These are phyloP conservation scores for Phasianus colchicus DNA, from an alignment of 2,113 vertebrate genomes.

Conservation along the genomic window DNA sequence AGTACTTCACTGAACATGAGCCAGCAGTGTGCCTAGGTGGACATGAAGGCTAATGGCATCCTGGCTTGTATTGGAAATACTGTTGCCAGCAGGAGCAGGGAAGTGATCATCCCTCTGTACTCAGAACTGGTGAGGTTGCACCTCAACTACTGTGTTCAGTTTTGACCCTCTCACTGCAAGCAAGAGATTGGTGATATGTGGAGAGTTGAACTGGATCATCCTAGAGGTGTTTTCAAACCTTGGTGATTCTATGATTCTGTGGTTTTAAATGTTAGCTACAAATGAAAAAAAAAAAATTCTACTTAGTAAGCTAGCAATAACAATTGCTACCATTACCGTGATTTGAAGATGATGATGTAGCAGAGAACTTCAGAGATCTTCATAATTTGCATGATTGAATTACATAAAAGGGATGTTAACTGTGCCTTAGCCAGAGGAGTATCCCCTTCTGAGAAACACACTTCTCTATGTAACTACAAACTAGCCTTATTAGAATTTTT, in stretches of 20 bases:
- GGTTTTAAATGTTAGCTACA: not conserved
- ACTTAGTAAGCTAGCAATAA: not conserved
- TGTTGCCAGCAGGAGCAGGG: no score
- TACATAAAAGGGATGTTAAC: not conserved
- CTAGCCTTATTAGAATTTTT: not conserved
- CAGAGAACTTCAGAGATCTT: not conserved
- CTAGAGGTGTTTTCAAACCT: no score
- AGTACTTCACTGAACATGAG: no score
- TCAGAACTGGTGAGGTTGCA: no score
- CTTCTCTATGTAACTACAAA: not conserved
- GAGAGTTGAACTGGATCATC: no score
- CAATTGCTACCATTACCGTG: not conserved
- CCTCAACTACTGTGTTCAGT: no score
- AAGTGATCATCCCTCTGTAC: no score
- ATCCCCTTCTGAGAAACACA: not conserved
- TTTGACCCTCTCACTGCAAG: no score
- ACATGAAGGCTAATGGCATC: no score
- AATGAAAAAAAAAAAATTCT: not conserved
- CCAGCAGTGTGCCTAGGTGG: no score
- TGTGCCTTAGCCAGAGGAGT: not conserved
- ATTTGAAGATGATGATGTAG: not conserved
- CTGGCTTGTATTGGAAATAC: no score
- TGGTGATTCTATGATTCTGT: not conserved
- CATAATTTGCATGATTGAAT: not conserved
- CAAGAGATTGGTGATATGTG: no score